Evolutionary conservation across 2,113 vertebrate species (phyloP).

Genomic region (Sarotherodon lohbergeri): DNA sequence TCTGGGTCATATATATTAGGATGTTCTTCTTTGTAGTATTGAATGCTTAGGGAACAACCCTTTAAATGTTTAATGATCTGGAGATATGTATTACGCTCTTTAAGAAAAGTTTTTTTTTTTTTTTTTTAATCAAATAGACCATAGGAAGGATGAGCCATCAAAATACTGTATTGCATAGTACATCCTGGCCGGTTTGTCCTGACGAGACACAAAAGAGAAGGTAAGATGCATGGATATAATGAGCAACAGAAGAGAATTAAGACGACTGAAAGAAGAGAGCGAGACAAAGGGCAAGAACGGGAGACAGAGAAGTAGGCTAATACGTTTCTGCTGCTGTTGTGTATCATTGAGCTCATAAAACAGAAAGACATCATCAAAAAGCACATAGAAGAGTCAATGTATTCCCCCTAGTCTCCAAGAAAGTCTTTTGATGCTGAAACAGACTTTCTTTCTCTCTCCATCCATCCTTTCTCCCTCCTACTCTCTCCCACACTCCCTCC

Average conservation of each 20-base stretch:
- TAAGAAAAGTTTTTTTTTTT: not conserved
- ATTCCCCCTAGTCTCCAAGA: conserved; percentile 52
- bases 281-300: not conserved
- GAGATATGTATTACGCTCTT: not conserved
- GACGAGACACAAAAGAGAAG: not conserved
- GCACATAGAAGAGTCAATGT: conserved; percentile 33
- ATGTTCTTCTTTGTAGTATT: conserved; percentile 15
- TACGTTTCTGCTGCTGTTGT: conserved; percentile 20
- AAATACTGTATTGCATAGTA: not conserved
- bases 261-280: not conserved
- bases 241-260: not conserved
- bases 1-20: conserved; percentile 48
- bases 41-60: conserved; percentile 15
- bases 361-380: conserved; percentile 58
- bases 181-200: not conserved
- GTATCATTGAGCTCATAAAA: conserved; percentile 39
- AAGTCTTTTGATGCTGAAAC: conserved; percentile 57
- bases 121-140: not conserved
- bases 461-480: conserved; percentile 35
- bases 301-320: conserved; percentile 35
- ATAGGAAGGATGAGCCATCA: not conserved
- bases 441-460: conserved; percentile 48
- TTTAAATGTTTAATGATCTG: conserved; percentile 49
- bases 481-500: conserved; percentile 51
- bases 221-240: not conserved